These are phyloP conservation scores for Coturnix japonica DNA, from an alignment of 2,113 vertebrate species.

Conservation along the genomic window DNA sequence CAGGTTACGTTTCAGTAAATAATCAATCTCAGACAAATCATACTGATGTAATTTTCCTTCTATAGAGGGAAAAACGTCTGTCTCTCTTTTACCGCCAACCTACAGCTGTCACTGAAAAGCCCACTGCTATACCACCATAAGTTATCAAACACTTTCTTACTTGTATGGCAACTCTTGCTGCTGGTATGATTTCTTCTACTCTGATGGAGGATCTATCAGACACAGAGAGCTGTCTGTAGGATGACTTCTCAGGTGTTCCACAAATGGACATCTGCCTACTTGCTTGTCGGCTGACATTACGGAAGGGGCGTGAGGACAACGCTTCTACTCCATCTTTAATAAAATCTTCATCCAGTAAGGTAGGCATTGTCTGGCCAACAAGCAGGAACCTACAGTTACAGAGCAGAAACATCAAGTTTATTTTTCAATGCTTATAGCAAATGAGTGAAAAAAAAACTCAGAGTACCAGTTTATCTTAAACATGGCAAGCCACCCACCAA, in stretches of 20 bases:
- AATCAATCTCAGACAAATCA: background rate
- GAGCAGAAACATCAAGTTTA: background rate
- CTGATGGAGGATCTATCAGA: slow-evolving; percentile 97
- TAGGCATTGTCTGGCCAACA: slow-evolving; percentile 95
- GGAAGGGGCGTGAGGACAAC: slow-evolving; percentile 94
- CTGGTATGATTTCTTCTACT: slow-evolving; percentile 97
- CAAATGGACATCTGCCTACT: slow-evolving; percentile 94
- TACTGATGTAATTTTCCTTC: background rate
- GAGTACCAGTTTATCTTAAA: background rate
- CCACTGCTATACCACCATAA: background rate
- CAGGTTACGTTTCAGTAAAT: background rate
- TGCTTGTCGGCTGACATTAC: slow-evolving; percentile 86
- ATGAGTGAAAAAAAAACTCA: background rate
- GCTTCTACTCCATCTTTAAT: slow-evolving; percentile 90
- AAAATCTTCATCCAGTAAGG: slow-evolving; percentile 90
- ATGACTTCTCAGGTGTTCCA: slow-evolving; percentile 95
- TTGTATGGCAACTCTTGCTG: slow-evolving; percentile 96
- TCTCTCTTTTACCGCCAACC: background rate
- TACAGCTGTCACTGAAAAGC: background rate
- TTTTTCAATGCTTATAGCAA: background rate
- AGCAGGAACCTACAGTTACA: slow-evolving; percentile 88
- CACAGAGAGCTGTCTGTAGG: slow-evolving; percentile 93
- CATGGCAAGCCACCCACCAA: background rate
- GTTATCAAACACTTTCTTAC: slow-evolving; percentile 70
- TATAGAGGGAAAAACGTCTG: background rate